Conservation (phyloP, 2,797 vertebrate species). For the Nothura maculosa region DNA sequence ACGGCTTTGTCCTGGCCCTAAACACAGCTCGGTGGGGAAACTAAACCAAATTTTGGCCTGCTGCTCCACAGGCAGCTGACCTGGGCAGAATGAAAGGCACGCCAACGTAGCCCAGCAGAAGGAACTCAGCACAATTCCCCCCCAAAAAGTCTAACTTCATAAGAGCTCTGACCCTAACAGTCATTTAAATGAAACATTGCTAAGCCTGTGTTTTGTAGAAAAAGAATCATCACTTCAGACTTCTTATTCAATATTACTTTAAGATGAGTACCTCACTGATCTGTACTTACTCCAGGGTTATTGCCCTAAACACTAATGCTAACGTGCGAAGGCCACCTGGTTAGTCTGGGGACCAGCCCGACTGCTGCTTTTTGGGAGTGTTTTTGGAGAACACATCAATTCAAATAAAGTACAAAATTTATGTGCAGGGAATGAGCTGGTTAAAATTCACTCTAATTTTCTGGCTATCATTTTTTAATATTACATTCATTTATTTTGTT, state of each 20-base stretch:
- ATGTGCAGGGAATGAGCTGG: background rate
- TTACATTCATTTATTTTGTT: background rate
- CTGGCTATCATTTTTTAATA: background rate
- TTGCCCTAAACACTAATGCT: background rate
- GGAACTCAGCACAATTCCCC: background rate
- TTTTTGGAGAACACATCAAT: background rate
- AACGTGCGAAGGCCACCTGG: background rate
- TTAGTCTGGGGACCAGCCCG: background rate
- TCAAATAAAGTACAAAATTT: background rate
- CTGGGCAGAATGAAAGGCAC: background rate
- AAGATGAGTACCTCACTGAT: background rate
- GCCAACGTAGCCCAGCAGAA: background rate
- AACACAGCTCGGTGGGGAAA: conserved; percentile 11
- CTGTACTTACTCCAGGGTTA: background rate
- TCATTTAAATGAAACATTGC: background rate
- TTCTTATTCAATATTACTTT: background rate
- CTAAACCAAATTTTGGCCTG: background rate
- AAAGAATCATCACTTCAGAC: background rate
- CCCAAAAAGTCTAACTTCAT: background rate
- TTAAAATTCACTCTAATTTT: background rate
- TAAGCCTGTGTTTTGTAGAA: background rate
- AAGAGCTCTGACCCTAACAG: background rate
- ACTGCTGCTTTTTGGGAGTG: background rate
- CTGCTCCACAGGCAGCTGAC: background rate
- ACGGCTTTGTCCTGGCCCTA: background rate